Evolutionary conservation across 92 coral and sea anemone genomes (phyloP).

Genomic region (Zoanthus solanderi): DNA sequence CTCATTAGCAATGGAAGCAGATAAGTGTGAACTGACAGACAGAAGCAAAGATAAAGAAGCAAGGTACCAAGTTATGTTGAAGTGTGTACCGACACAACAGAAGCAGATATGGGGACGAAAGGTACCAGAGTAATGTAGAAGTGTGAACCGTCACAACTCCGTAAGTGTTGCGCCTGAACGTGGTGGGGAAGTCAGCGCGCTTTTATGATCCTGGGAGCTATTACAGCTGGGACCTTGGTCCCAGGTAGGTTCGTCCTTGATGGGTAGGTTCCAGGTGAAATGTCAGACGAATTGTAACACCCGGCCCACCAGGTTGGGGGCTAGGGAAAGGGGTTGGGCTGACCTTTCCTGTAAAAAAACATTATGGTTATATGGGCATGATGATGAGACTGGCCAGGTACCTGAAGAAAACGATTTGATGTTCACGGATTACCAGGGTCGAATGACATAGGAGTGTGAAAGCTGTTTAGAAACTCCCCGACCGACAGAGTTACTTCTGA

Average conservation of each 20-base stretch:
- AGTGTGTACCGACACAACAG: no score
- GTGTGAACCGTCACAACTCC: no score
- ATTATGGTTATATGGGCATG: constrained; percentile 1
- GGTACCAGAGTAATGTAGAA: no score
- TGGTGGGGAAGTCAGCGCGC: background rate
- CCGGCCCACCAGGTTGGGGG: background rate
- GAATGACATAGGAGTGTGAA: background rate
- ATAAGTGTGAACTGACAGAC: no score
- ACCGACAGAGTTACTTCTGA: background rate
- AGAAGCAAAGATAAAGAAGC: no score
- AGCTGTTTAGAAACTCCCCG: background rate
- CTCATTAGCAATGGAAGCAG: no score
- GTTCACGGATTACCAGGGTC: background rate
- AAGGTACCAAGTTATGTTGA: no score
- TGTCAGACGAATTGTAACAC: background rate
- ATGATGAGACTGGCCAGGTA: background rate
- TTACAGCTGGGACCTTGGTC: background rate
- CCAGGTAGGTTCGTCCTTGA: background rate
- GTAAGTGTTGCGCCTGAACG: background rate
- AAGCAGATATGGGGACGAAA: no score
- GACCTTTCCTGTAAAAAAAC: background rate
- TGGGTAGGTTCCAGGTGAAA: background rate
- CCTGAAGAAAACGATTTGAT: background rate
- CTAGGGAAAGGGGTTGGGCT: background rate
- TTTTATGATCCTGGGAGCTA: background rate